Evolutionary conservation across 2,113 vertebrate species (phyloP).

Genomic region (Copsychus sechellarum): DNA sequence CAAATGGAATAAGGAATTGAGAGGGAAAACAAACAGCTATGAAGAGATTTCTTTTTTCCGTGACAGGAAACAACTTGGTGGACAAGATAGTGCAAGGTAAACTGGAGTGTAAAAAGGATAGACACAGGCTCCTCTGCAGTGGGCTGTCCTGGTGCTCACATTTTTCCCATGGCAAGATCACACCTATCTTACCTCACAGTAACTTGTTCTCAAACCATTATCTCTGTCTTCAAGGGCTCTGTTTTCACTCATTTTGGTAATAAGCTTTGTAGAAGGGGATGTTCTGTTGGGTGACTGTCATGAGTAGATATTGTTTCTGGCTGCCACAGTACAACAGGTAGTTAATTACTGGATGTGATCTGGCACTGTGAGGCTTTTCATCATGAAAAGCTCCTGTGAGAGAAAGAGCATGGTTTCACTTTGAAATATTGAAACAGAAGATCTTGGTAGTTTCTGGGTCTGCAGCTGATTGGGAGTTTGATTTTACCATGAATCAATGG

Average conservation of each 20-base stretch:
- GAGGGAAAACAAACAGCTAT: not conserved
- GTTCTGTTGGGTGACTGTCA: not conserved
- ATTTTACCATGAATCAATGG: not conserved
- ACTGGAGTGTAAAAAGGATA: not conserved
- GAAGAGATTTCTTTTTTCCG: not conserved
- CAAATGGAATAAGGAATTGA: not conserved
- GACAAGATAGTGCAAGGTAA: not conserved
- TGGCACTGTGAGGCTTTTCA: not conserved
- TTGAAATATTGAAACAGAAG: not conserved
- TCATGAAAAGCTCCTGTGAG: not conserved
- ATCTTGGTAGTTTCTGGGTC: not conserved
- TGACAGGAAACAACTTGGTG: not conserved
- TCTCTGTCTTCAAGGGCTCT: not conserved
- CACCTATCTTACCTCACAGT: not conserved
- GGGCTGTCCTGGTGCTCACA: not conserved
- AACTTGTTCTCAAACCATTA: fast-evolving
- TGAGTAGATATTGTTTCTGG: not conserved
- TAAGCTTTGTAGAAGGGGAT: not conserved
- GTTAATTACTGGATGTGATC: not conserved
- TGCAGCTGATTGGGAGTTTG: not conserved
- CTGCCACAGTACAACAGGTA: not conserved
- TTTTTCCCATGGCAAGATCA: not conserved
- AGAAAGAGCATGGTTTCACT: not conserved
- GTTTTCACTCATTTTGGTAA: not conserved
- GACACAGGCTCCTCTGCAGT: not conserved